These are phyloP conservation scores for Somateria mollissima DNA, from an alignment of 2,797 vertebrate genomes.

Conservation along the genomic window DNA sequence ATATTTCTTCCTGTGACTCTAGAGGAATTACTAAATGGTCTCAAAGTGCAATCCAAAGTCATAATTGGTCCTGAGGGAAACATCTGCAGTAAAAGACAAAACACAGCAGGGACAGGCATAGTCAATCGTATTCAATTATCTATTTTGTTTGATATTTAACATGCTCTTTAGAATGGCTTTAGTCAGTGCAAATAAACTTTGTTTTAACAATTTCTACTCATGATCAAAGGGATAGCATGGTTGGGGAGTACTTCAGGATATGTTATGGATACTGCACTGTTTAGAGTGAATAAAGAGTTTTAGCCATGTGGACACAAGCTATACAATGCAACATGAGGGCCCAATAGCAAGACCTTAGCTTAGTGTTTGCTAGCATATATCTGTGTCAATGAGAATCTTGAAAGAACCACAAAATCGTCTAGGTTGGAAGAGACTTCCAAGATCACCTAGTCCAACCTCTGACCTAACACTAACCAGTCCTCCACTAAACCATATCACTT, in stretches of 20 bases:
- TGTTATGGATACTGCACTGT: neutral
- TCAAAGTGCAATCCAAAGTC: neutral
- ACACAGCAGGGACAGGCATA: neutral
- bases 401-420: neutral
- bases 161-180: accelerated
- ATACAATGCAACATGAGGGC: accelerated
- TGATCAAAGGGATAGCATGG: neutral
- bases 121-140: neutral
- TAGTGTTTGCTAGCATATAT: neutral
- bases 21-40: neutral
- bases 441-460: too few relatives aligned
- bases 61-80: neutral
- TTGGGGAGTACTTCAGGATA: neutral
- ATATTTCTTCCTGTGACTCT: neutral
- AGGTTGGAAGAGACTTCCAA: too few relatives aligned
- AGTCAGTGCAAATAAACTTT: neutral
- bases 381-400: neutral
- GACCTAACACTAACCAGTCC: too few relatives aligned
- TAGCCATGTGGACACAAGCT: neutral
- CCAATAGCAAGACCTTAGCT: neutral
- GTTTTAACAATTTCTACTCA: neutral
- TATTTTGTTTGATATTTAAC: neutral
- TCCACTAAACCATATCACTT: too few relatives aligned
- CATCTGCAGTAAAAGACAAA: neutral
- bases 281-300: neutral